A percentile compares a stretch with the other conserved stretches of the same genome.
Conservation (phyloP, 2,888 invertebrate species). For the Melanchra persicariae region DNA sequence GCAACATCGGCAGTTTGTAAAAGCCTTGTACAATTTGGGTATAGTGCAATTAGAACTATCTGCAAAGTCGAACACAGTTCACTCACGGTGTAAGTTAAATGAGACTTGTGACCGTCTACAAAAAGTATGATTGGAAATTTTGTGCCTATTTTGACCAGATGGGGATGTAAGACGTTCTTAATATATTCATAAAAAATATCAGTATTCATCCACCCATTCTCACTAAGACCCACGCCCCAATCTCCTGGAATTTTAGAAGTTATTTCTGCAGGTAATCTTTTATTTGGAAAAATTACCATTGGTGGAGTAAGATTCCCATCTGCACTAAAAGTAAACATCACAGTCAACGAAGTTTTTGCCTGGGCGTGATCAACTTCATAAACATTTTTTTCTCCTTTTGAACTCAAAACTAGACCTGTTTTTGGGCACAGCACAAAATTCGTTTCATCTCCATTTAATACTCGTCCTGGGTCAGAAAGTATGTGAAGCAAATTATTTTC, state of each 20-base stretch:
- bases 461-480: slow-evolving; percentile 21
- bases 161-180: slow-evolving; percentile 53
- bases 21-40: slow-evolving; percentile 61
- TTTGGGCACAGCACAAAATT: slow-evolving; percentile 64
- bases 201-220: slow-evolving; percentile 80
- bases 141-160: slow-evolving; percentile 61
- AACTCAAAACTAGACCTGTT: slow-evolving; percentile 57
- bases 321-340: slow-evolving; percentile 78
- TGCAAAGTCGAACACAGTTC: slow-evolving; percentile 32
- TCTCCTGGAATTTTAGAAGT: slow-evolving; percentile 69
- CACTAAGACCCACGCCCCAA: slow-evolving; percentile 76
- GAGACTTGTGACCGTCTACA: slow-evolving; percentile 65
- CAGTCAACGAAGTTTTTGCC: slow-evolving; percentile 72
- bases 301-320: slow-evolving; percentile 73
- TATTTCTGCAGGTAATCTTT: slow-evolving; percentile 73
- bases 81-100: slow-evolving; percentile 41
- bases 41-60: slow-evolving; percentile 52
- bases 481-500: slow-evolving; percentile 6
- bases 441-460: slow-evolving; percentile 65
- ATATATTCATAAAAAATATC: slow-evolving; percentile 77
- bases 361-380: slow-evolving; percentile 75
- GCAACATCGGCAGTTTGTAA: slow-evolving; percentile 64
- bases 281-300: slow-evolving; percentile 69
- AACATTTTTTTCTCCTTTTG: slow-evolving; percentile 69
- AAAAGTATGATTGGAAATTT: slow-evolving; percentile 74